Base-by-base conservation (phyloP, 2,888 invertebrate species). In the Amphipoea lucens region DNA sequence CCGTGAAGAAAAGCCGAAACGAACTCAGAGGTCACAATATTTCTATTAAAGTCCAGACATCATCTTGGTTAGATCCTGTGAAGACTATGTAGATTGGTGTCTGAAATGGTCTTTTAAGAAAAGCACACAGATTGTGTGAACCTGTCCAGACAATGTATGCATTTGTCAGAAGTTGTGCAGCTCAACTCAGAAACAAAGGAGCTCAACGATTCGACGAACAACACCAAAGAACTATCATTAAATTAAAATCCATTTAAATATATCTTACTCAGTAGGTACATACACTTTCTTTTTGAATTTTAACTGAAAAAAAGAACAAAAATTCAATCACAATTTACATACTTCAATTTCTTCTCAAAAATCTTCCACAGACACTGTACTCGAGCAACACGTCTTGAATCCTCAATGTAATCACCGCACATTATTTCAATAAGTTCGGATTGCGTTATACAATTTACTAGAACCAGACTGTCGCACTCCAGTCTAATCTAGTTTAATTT, bases 401-500 rank as follows among this genome's bases (percentile, higher is more conserved):
- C 57, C 73, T 17, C 79, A 84, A 90, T 88, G 83, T 88, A 84
- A 88, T 86, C 85, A 83, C 74, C 71, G 67, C 76, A 78, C 74
- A 80, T 89, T 77, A 84, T 81, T 83, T 75, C 67, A 79, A 67
- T 71, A 72, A 85, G 81, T 83, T 83, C 57, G 69, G 71, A 86
- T 84, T 87, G 85, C 72, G 67, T 86, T 82, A 82, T 54, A 76
- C 74, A 88, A 87, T 89, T 84, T 79, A 86, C 83, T 81, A 79
- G 60, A 76, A 78, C 81, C 86, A 81, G 86, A 74, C 82, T 82
- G 81, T 82, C 79, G 71, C 71, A 71, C 67, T 86, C 86, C 69
- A 45, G 45, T 74, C 74, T 85, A 87, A 86, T 89, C 83, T 70
- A 80, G 84, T 90, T 90, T 86, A 85, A 86, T 87, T 89, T 90